phyloP scores from a whole-genome alignment of 2,797 vertebrate genomes.

The Thalassophryne amazonica region DNA sequence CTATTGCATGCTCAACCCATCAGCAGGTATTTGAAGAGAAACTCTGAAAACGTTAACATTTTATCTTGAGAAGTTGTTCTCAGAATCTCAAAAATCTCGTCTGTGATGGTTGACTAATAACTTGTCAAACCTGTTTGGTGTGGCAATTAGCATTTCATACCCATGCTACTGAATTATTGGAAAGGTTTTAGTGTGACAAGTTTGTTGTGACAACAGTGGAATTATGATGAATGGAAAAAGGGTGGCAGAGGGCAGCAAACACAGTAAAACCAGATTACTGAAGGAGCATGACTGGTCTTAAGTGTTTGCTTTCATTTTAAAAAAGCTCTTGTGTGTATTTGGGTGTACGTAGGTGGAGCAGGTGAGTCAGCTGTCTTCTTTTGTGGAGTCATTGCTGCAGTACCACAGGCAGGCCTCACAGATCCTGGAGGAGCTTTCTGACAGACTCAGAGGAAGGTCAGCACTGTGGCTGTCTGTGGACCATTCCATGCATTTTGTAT shows the following conservation, averaged over 20 bases:
- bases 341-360: slow-evolving; percentile 88
- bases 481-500: slow-evolving; percentile 4
- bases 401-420: slow-evolving; percentile 88
- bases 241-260: background rate
- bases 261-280: background rate
- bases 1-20: no score
- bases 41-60: no score
- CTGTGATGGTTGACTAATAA: no score
- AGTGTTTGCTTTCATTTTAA: background rate
- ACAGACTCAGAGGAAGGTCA: slow-evolving; percentile 61
- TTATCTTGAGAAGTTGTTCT: no score
- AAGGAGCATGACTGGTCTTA: background rate
- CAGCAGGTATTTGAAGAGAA: no score
- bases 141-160: slow-evolving; percentile 1
- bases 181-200: no score
- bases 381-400: slow-evolving; percentile 93
- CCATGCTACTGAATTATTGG: no score
- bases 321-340: slow-evolving; percentile 18
- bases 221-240: background rate
- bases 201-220: no score
- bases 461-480: slow-evolving; percentile 20
- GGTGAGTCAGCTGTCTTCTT: slow-evolving; percentile 90
- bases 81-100: no score
- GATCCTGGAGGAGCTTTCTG: slow-evolving; percentile 75
- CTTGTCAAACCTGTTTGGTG: slow-evolving; percentile 44